A percentile compares a stretch with the other conserved stretches of the same genome.
Evolutionary conservation across 2,888 invertebrate genomes (phyloP).

Genomic region (Diachrysia chrysitis): DNA sequence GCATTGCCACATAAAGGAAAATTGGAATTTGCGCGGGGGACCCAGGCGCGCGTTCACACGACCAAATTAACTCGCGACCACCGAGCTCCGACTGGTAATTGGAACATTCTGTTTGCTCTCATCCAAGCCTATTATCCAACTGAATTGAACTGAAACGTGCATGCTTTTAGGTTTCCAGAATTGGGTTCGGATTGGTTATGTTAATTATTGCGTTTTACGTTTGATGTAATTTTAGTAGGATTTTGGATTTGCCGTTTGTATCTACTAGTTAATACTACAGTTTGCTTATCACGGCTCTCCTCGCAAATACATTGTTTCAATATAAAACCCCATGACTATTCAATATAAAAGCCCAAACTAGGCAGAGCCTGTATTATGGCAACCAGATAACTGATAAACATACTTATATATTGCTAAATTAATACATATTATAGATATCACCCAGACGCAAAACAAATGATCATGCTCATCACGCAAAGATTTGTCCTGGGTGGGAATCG

Average conservation of each 20-base stretch:
- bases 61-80: constrained; percentile 67
- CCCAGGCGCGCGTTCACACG: constrained; percentile 72
- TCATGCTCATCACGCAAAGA: too few relatives aligned
- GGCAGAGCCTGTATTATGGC: too few relatives aligned
- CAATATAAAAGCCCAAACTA: too few relatives aligned
- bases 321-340: too few relatives aligned
- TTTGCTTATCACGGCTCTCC: too few relatives aligned
- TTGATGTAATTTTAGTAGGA: constrained; percentile 20
- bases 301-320: too few relatives aligned
- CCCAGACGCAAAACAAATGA: too few relatives aligned
- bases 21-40: constrained; percentile 70
- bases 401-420: too few relatives aligned
- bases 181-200: constrained; percentile 40
- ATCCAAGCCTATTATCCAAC: constrained; percentile 57
- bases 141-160: constrained; percentile 37
- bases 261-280: too few relatives aligned
- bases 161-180: constrained; percentile 36
- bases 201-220: background rate
- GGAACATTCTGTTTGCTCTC: constrained; percentile 72
- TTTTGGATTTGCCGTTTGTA: constrained; percentile 27
- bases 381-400: too few relatives aligned
- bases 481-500: too few relatives aligned
- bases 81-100: constrained; percentile 74
- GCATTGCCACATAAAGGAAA: constrained; percentile 75
- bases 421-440: too few relatives aligned